A percentile compares a stretch with the other conserved stretches of the same genome.
Conservation (phyloP, 1,140 invertebrate species). For the Bombus soroeensis region DNA sequence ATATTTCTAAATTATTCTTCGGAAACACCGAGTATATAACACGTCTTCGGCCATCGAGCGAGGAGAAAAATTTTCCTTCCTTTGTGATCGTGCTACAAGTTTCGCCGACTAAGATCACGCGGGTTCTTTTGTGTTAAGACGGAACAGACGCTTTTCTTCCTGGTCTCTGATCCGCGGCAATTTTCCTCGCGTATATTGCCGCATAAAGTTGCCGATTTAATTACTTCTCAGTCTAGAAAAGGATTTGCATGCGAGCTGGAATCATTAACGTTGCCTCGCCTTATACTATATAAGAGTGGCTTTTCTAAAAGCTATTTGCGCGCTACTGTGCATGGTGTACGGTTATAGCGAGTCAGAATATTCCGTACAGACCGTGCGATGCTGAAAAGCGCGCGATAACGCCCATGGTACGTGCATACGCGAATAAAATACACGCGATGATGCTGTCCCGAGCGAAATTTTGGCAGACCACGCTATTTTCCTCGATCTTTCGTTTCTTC, state of each 20-base stretch:
- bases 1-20: no score
- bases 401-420: no score
- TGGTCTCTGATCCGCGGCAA: not conserved
- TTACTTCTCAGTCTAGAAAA: slow-evolving; percentile 7
- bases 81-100: not conserved
- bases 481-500: not conserved
- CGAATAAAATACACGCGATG: not conserved
- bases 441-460: not conserved
- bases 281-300: slow-evolving; percentile 4
- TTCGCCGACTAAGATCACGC: not conserved
- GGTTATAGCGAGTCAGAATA: not conserved
- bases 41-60: no score
- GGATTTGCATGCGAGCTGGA: not conserved
- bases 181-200: not conserved
- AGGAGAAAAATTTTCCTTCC: not conserved
- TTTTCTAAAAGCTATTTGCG: slow-evolving; percentile 25
- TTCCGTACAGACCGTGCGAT: not conserved
- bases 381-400: slow-evolving; percentile 24
- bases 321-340: no score
- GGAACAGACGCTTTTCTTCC: not conserved
- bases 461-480: not conserved
- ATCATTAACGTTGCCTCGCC: no score
- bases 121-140: no score
- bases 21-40: no score
- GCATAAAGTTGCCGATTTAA: slow-evolving; percentile 19